These are phyloP conservation scores for Merodon equestris DNA, from an alignment of 2,888 invertebrate genomes.

Conservation along the genomic window DNA sequence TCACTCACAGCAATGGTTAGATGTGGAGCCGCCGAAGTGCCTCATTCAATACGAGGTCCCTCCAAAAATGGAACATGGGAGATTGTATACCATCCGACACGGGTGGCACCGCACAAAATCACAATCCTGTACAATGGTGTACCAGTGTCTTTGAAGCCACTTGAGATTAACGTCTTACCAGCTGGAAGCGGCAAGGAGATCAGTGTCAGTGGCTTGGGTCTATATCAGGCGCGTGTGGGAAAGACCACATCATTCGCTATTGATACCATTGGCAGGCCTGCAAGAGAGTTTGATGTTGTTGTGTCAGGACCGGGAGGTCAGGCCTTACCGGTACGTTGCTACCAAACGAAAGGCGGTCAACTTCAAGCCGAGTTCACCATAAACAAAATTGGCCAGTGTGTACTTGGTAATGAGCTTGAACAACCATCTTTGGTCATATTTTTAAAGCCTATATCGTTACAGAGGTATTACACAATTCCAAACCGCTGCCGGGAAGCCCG, in stretches of 20 bases:
- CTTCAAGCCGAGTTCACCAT: conserved; percentile 96
- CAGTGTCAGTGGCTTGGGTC: conserved; percentile 86
- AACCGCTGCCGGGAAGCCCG: conserved; percentile 94
- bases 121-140: conserved; percentile 92
- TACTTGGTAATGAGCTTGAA: conserved; percentile 80
- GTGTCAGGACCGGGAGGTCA: conserved; percentile 89
- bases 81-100: conserved; percentile 91
- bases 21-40: conserved; percentile 89
- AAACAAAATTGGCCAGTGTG: conserved; percentile 85
- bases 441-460: conserved; percentile 76
- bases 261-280: conserved; percentile 90
- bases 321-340: conserved; percentile 93
- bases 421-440: conserved; percentile 69
- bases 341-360: conserved; percentile 97
- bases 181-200: conserved; percentile 86
- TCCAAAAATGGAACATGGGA: conserved; percentile 87
- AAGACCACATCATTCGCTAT: conserved; percentile 92
- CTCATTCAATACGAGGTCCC: conserved; percentile 88
- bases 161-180: conserved; percentile 81
- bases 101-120: conserved; percentile 92
- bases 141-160: conserved; percentile 82
- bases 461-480: conserved; percentile 94
- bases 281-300: conserved; percentile 94
- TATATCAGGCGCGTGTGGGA: conserved; percentile 91
- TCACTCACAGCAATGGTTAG: conserved; percentile 89